A percentile compares a stretch with the other conserved stretches of the same genome.
These are phyloP conservation scores for Rotaria sp. DNA, from an alignment of 2,888 invertebrate species.

Conservation along the genomic window DNA sequence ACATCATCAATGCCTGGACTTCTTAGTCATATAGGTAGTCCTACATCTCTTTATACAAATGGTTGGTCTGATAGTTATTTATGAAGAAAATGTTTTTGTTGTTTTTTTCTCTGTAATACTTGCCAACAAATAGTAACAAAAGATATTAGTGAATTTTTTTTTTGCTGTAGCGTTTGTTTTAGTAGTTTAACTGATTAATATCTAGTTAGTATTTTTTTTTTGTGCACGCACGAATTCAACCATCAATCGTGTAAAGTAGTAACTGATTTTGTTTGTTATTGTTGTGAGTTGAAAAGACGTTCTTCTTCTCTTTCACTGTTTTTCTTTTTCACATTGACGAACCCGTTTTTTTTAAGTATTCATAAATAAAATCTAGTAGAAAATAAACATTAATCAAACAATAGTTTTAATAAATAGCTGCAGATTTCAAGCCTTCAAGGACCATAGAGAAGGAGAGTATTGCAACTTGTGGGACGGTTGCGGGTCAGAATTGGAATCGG, in stretches of 20 bases:
- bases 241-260: neutral
- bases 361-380: neutral
- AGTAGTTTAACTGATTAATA: slow-evolving; percentile 10
- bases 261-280: slow-evolving; percentile 1
- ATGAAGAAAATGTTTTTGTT: neutral
- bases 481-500: no score
- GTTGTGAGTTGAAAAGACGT: neutral
- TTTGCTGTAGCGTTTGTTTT: neutral
- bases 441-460: no score
- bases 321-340: neutral
- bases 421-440: no score
- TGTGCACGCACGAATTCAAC: neutral
- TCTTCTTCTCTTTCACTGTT: neutral
- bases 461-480: no score
- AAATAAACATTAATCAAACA: neutral
- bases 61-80: neutral
- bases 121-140: neutral
- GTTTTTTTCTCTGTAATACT: neutral
- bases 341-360: slow-evolving; percentile 8
- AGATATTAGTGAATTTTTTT: neutral
- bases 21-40: neutral
- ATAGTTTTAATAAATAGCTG: neutral
- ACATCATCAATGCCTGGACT: neutral
- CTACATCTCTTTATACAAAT: neutral
- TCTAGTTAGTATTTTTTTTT: slow-evolving; percentile 1